Conservation (phyloP, 2,113 vertebrate genomes). For the Gobiocypris rarus region DNA sequence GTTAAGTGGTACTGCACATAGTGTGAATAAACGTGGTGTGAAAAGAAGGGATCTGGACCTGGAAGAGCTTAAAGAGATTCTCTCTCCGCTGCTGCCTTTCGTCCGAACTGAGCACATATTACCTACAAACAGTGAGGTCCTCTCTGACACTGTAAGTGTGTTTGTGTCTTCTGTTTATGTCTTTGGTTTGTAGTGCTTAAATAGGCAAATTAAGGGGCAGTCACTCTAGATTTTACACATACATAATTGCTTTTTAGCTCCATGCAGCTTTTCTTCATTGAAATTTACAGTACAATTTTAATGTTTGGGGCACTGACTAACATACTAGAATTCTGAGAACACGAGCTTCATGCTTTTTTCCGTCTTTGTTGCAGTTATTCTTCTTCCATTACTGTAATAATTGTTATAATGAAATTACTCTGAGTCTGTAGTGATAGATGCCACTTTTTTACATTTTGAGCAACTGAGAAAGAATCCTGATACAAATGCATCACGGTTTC, state of each 20-base stretch:
- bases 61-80: constrained; percentile 94
- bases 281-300: neutral
- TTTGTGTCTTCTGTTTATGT: neutral
- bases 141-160: constrained; percentile 86
- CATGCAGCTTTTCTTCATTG: neutral
- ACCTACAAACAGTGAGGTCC: constrained; percentile 90
- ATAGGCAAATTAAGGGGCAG: neutral
- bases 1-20: constrained; percentile 96
- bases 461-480: neutral
- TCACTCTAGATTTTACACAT: neutral
- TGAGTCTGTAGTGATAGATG: too few relatives aligned
- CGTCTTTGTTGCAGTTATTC: too few relatives aligned
- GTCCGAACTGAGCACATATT: constrained; percentile 95
- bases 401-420: too few relatives aligned
- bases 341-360: too few relatives aligned
- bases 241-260: neutral
- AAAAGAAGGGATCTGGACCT: constrained; percentile 95
- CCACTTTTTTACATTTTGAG: too few relatives aligned
- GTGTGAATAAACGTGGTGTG: constrained; percentile 96
- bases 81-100: constrained; percentile 90
- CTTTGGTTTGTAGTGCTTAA: neutral
- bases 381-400: too few relatives aligned
- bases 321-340: too few relatives aligned
- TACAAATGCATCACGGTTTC: neutral
- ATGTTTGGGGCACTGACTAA: neutral